Percentiles rank a stretch among this genome's conserved stretches.
Evolutionary conservation across 2,113 vertebrate genomes (phyloP).

Genomic region (Haemorhous mexicanus): DNA sequence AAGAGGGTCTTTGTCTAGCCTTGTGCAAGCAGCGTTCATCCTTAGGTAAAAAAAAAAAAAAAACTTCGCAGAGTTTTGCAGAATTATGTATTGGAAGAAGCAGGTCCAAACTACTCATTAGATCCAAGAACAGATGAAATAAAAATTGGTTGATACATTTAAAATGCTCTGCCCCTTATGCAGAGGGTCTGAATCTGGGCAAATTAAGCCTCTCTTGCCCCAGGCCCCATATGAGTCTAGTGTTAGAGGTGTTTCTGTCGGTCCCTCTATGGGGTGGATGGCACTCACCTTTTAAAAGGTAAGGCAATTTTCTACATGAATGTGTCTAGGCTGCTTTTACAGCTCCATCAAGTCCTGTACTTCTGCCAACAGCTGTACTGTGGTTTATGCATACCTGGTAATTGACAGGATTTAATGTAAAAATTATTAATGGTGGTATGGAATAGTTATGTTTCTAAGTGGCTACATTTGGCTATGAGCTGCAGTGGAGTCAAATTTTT

Average conservation of each 20-base stretch:
- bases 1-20: not conserved
- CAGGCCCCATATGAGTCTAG: not conserved
- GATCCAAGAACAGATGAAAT: not conserved
- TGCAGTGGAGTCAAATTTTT: not conserved
- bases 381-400: constrained; percentile 32
- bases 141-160: not conserved
- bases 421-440: constrained; percentile 37
- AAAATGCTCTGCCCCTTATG: not conserved
- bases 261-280: not conserved
- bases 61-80: rapidly evolving
- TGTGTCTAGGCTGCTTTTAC: not conserved
- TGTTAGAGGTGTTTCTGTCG: not conserved
- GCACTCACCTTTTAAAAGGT: not conserved
- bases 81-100: not conserved
- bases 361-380: constrained; percentile 5
- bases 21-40: not conserved
- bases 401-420: constrained; percentile 32
- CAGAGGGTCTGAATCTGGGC: not conserved
- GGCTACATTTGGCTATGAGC: not conserved
- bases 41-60: not conserved
- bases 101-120: not conserved
- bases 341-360: constrained; percentile 5
- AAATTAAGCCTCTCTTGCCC: not conserved
- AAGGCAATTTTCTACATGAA: not conserved
- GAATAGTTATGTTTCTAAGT: constrained; percentile 22